Evolutionary conservation across 2,888 invertebrate species (phyloP), one percentile per base, ranked within the genome.

Genomic region (Cryptocephalus moraei): DNA sequence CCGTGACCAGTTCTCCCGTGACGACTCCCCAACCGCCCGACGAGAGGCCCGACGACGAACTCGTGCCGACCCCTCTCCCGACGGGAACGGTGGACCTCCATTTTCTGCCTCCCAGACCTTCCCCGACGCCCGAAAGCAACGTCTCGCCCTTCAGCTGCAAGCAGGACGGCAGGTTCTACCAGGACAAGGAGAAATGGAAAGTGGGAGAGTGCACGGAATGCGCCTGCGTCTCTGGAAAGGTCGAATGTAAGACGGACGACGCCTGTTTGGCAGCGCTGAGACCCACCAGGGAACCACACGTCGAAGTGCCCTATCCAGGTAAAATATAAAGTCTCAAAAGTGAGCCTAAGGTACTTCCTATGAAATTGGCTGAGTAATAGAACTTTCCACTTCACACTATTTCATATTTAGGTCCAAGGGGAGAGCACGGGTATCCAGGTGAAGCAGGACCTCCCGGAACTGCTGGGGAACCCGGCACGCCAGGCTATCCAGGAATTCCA

Each of bases 151-250:
- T 58, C 50, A 47, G 52, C 33, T 57, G 66, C 44, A 54, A 46
- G 36, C 61, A 64, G 39, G 60, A 64, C 33, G 83, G 80, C 1
- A 55, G 54, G 36, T 49, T 51, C 10, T 62, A 59, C 45, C 52
- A 55, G 38, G 81, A 88, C 52, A 83, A 83, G 1, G 82, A 86
- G 55, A 76, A 75, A 44, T 85, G 84, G 78, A 72, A 69, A 46
- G 81, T 82, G 55, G 83, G 81, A 62, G 76, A 78, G 55, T 86
- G 88, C 61, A 85, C 84, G 0, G 73, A 78, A 22, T 91, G 91
- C 63, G 75, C 77, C 40, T 91, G 91, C 63, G 70, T 71, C 43
- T 69, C 73, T 14, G 85, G 86, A 0, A 72, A 77, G 39, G 77
- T 85, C 39, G 70, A 75, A 42, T 82, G 82, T 60, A 68, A 57